These are phyloP conservation scores for Scomberomorus guttatus DNA, from an alignment of 2,797 vertebrate genomes.

Conservation along the genomic window DNA sequence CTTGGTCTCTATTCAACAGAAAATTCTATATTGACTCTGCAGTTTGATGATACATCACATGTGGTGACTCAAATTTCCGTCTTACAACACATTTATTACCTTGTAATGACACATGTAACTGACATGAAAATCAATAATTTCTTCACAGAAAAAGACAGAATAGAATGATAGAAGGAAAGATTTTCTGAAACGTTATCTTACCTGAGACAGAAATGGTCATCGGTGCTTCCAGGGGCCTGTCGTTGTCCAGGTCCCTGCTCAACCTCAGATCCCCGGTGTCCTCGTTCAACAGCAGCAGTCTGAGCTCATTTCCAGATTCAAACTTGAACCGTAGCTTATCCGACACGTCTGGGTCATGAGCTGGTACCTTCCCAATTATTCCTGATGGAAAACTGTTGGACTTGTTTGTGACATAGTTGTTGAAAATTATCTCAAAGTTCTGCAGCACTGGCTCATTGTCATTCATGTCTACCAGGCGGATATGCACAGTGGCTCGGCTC, in stretches of 20 bases:
- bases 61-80: neutral
- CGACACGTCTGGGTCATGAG: conserved; percentile 94
- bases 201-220: conserved; percentile 97
- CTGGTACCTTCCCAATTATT: conserved; percentile 95
- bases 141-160: neutral
- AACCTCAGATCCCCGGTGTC: conserved; percentile 94
- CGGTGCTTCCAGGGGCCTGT: conserved; percentile 93
- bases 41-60: conserved; percentile 14
- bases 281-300: conserved; percentile 91
- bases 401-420: conserved; percentile 98
- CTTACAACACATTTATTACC: neutral
- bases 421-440: conserved; percentile 98
- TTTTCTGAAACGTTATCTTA: conserved; percentile 74
- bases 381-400: conserved; percentile 97
- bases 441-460: conserved; percentile 93
- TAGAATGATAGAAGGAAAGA: neutral
- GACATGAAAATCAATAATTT: rapidly evolving
- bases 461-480: conserved; percentile 93
- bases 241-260: conserved; percentile 94
- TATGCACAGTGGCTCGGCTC: conserved; percentile 94
- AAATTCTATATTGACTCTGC: conserved; percentile 14
- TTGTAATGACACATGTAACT: neutral
- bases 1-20: conserved; percentile 4
- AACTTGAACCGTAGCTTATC: conserved; percentile 95
- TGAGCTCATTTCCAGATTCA: conserved; percentile 94